A percentile compares a stretch with the other conserved stretches of the same genome.
Conservation (phyloP, 1,140 invertebrate genomes). For the Caenorhabditis remanei region DNA sequence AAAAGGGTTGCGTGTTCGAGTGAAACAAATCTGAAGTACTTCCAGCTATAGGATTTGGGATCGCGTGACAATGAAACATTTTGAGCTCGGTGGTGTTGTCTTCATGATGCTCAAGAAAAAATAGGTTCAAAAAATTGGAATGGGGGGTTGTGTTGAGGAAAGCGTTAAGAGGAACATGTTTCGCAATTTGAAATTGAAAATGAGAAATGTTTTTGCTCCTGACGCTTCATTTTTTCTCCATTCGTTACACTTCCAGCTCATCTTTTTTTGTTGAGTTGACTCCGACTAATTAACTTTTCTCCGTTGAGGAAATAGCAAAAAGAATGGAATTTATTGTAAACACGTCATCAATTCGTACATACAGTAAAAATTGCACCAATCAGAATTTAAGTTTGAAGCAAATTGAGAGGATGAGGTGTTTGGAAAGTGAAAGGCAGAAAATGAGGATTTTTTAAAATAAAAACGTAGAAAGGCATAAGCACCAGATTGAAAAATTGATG, state of each 20-base stretch:
- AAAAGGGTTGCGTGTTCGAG: conserved; percentile 28
- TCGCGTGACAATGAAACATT: conserved; percentile 46
- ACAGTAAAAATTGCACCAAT: too few relatives aligned
- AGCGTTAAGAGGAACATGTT: conserved; percentile 38
- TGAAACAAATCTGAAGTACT: conserved; percentile 41
- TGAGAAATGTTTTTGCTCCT: conserved; percentile 15
- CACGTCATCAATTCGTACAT: conserved; percentile 16
- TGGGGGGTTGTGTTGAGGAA: neutral
- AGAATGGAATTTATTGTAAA: conserved; percentile 24
- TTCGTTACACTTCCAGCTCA: neutral
- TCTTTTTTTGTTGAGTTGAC: neutral
- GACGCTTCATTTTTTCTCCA: conserved; percentile 15
- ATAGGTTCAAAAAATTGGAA: conserved; percentile 36
- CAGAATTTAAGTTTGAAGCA: neutral
- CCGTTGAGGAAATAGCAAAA: neutral
- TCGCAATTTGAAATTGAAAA: conserved; percentile 30
- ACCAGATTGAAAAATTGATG: conserved; percentile 29
- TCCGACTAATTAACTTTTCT: conserved; percentile 19
- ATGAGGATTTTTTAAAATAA: neutral
- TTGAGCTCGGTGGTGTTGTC: neutral
- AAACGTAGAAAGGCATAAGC: neutral
- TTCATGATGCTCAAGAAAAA: neutral
- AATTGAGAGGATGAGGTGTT: neutral
- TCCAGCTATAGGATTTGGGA: conserved; percentile 1
- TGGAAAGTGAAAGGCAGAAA: conserved; percentile 10